phyloP scores from a whole-genome alignment of 1,140 invertebrate genomes.

The Orius laevigatus region DNA sequence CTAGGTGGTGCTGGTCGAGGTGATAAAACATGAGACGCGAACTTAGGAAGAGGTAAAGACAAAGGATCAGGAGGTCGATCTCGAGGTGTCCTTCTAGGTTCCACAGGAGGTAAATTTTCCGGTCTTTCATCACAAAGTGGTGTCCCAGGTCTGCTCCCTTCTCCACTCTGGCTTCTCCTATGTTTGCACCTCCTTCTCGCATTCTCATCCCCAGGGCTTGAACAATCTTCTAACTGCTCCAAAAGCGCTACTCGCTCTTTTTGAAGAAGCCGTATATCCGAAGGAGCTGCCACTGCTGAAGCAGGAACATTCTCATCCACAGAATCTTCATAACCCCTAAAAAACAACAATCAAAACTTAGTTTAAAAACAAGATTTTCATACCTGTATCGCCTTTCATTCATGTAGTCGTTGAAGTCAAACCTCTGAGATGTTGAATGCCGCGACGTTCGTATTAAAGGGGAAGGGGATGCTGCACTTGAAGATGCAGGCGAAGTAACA shows the following conservation, averaged over 20 bases:
- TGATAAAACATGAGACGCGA: constrained; percentile 48
- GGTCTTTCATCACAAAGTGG: constrained; percentile 68
- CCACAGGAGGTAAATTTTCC: constrained; percentile 51
- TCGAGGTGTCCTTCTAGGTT: constrained; percentile 44
- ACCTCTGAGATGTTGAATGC: constrained; percentile 15
- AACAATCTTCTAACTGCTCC: constrained; percentile 54
- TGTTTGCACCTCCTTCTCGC: constrained; percentile 27
- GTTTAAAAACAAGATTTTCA: neutral
- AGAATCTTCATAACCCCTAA: constrained; percentile 22
- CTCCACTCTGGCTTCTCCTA: constrained; percentile 26
- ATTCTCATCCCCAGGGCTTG: constrained; percentile 38
- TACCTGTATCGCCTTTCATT: constrained; percentile 10
- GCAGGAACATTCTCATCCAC: constrained; percentile 12
- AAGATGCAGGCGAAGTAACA: constrained; percentile 11
- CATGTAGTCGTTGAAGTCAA: constrained; percentile 18
- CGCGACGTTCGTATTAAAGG: constrained; percentile 14
- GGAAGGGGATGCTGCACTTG: constrained; percentile 14
- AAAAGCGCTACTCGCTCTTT: constrained; percentile 50
- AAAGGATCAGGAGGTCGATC: constrained; percentile 46
- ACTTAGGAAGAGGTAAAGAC: constrained; percentile 65
- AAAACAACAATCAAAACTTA: constrained; percentile 8
- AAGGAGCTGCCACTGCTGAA: constrained; percentile 23
- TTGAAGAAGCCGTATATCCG: constrained; percentile 47
- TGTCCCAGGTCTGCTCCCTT: constrained; percentile 60
- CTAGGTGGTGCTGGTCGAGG: constrained; percentile 19